Percentiles rank a stretch among this genome's conserved stretches.
These are phyloP conservation scores for Sebastes minor DNA, from an alignment of 2,797 vertebrate species.

Conservation along the genomic window DNA sequence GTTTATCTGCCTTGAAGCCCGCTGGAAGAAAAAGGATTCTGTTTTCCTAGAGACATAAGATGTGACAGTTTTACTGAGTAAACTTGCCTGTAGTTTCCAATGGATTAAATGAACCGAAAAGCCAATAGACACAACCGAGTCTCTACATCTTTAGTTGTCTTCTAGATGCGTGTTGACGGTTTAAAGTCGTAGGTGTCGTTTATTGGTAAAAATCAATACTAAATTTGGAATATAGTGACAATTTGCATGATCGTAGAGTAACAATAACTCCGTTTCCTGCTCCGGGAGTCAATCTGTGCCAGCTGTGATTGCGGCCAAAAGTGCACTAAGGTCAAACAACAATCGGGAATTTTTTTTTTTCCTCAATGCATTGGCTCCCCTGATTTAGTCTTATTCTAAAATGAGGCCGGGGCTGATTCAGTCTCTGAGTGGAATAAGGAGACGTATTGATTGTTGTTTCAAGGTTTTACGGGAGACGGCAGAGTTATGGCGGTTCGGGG, in stretches of 20 bases:
- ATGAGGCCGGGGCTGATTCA: conserved; percentile 39
- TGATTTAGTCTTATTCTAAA: conserved; percentile 55
- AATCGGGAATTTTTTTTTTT: conserved; percentile 10
- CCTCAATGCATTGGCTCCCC: conserved; percentile 14
- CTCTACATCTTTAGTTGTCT: not conserved
- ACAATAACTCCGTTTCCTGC: not conserved
- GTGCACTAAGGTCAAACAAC: conserved; percentile 33
- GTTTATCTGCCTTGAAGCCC: conserved; percentile 30
- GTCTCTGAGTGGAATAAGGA: conserved; percentile 48
- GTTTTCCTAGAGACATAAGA: conserved; percentile 26
- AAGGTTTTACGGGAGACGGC: conserved; percentile 59
- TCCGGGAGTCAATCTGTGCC: not conserved
- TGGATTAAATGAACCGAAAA: not conserved
- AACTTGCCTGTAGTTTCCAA: conserved; percentile 24
- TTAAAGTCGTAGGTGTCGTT: not conserved
- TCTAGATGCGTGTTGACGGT: not conserved
- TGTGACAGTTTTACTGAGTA: conserved; percentile 40
- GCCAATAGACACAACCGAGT: not conserved
- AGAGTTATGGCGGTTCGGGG: conserved; percentile 51
- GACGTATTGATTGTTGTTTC: conserved; percentile 69
- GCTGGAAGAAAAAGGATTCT: conserved; percentile 14
- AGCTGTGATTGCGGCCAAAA: not conserved
- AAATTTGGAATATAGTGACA: not conserved
- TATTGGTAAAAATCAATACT: not conserved
- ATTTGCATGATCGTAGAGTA: not conserved